A percentile compares a stretch with the other conserved stretches of the same genome.
These are phyloP conservation scores for Acrossocheilus wenchowensis DNA, from an alignment of 2,797 vertebrate genomes.

Conservation along the genomic window DNA sequence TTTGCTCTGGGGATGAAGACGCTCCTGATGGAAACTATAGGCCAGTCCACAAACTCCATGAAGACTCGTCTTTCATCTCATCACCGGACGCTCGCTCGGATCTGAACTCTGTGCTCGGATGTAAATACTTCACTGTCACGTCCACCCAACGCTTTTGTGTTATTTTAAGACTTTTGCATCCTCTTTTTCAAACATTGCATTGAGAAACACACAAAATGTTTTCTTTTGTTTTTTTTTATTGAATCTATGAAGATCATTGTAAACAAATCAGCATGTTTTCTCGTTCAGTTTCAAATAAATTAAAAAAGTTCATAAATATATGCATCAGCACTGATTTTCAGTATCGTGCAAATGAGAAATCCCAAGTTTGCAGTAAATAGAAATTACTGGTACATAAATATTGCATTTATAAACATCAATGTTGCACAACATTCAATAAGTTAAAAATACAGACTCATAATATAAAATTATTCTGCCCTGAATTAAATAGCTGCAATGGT, in stretches of 20 bases:
- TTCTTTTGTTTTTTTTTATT: not conserved
- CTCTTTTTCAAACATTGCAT: not conserved
- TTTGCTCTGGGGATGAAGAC: slow-evolving; percentile 79
- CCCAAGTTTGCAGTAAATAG: not conserved
- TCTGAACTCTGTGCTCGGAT: not conserved
- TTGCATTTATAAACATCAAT: not conserved
- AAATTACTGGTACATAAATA: slow-evolving; percentile 1
- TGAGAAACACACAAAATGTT: not conserved
- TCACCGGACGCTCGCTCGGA: not conserved
- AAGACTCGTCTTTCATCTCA: not conserved
- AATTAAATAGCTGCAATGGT: not conserved
- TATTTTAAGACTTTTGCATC: not conserved
- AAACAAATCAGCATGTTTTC: not conserved
- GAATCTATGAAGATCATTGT: not conserved
- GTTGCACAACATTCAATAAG: not conserved
- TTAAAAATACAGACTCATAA: not conserved
- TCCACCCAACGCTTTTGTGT: not conserved
- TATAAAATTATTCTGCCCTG: not conserved
- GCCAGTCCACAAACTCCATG: not conserved
- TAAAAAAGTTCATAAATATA: not conserved
- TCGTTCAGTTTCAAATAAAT: not conserved
- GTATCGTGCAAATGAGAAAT: not conserved
- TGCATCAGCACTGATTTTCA: not conserved
- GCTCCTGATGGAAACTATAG: not conserved
- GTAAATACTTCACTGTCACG: slow-evolving; percentile 4